Conservation (phyloP, 2,888 invertebrate species). For the Ophraella communa region DNA sequence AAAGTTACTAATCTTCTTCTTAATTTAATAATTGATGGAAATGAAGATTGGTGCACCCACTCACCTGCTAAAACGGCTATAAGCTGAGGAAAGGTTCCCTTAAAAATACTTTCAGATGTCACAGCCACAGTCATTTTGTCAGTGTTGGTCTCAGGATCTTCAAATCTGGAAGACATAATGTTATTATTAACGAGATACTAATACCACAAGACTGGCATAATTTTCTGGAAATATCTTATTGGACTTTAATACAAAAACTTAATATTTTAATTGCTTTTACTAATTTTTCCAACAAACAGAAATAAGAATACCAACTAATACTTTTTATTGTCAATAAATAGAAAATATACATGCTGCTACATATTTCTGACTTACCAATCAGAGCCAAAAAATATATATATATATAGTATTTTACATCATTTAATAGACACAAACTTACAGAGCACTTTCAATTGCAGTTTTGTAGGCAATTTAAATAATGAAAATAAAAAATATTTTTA, state of each 20-base stretch:
- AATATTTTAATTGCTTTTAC: too few species aligned
- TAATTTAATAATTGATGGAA: too few species aligned
- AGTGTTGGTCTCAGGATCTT: neutral
- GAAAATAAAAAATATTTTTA: neutral
- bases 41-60: conserved; percentile 15
- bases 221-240: too few species aligned
- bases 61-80: conserved; percentile 53
- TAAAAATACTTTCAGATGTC: conserved; percentile 46
- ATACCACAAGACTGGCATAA: too few species aligned
- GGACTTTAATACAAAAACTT: too few species aligned
- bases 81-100: conserved; percentile 52
- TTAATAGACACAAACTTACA: neutral
- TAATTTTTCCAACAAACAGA: too few species aligned
- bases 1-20: too few species aligned
- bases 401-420: neutral
- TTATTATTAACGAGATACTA: too few species aligned
- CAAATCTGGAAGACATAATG: neutral
- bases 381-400: too few species aligned
- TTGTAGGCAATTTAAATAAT: neutral
- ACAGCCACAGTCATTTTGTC: conserved; percentile 38
- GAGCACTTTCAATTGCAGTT: neutral
- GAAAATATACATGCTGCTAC: neutral
- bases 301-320: too few species aligned
- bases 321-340: too few species aligned
- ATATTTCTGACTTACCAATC: neutral